These are phyloP conservation scores for Poecilobothrus nobilitatus DNA, from an alignment of 2,888 invertebrate genomes.

Conservation along the genomic window DNA sequence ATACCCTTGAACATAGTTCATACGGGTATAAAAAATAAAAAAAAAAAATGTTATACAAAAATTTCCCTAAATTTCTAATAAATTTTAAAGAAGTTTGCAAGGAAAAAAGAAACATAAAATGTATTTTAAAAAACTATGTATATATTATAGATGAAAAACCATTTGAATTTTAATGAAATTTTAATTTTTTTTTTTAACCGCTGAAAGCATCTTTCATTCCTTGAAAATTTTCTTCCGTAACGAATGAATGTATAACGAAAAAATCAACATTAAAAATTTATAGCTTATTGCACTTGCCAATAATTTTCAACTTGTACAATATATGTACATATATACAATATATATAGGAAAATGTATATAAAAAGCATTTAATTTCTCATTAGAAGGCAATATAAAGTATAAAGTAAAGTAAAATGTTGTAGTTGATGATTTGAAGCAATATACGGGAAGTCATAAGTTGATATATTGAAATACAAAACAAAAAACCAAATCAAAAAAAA, in stretches of 20 bases:
- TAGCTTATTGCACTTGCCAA: neutral
- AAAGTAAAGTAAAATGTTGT: too few relatives aligned
- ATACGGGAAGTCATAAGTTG: neutral
- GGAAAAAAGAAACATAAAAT: neutral
- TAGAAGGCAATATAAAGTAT: neutral
- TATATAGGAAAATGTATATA: neutral
- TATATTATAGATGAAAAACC: neutral
- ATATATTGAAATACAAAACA: too few relatives aligned
- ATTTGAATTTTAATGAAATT: constrained; percentile 3
- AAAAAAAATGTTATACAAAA: neutral
- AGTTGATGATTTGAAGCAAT: neutral
- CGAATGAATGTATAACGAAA: too few relatives aligned
- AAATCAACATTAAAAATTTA: neutral
- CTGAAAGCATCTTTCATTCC: neutral
- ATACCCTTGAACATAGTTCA: too few relatives aligned
- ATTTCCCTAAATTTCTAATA: neutral
- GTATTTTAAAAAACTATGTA: too few relatives aligned
- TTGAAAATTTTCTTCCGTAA: too few relatives aligned
- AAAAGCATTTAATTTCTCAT: neutral
- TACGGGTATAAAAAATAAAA: too few relatives aligned
- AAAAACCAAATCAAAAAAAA: too few relatives aligned
- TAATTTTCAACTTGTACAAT: too few relatives aligned
- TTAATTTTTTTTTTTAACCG: neutral
- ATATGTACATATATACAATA: too few relatives aligned
- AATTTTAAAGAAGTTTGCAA: neutral